These are phyloP conservation scores for Philhelius pedissequus DNA, from an alignment of 2,888 invertebrate species.

Conservation along the genomic window DNA sequence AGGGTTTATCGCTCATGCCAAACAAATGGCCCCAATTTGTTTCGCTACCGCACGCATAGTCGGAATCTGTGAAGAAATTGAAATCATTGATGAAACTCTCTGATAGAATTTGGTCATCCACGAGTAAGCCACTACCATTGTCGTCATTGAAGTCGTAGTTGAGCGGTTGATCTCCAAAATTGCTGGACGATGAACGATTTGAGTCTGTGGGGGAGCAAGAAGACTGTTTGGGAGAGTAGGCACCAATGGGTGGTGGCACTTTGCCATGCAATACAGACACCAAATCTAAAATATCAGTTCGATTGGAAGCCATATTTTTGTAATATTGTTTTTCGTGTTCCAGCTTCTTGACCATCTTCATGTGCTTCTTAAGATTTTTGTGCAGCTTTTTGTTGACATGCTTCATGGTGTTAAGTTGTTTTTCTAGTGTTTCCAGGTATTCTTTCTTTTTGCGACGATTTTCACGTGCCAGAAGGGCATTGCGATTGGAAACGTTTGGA, in stretches of 20 bases:
- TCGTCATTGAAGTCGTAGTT: slow-evolving; percentile 64
- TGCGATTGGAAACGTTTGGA: slow-evolving; percentile 78
- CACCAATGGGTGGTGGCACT: background rate
- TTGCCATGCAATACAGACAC: slow-evolving; percentile 78
- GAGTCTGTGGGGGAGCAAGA: slow-evolving; percentile 67
- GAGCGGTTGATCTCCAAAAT: slow-evolving; percentile 46
- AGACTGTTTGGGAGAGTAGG: slow-evolving; percentile 14
- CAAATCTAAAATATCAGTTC: slow-evolving; percentile 80
- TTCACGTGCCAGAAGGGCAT: slow-evolving; percentile 83
- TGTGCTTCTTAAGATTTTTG: slow-evolving; percentile 79
- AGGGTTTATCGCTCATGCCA: slow-evolving; percentile 11
- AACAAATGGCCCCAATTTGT: slow-evolving; percentile 53
- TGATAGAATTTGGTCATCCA: slow-evolving; percentile 62
- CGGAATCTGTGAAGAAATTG: slow-evolving; percentile 66
- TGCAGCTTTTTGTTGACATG: slow-evolving; percentile 79
- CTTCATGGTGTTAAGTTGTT: slow-evolving; percentile 78
- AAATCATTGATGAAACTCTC: slow-evolving; percentile 58
- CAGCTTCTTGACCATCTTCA: slow-evolving; percentile 79
- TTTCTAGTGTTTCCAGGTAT: slow-evolving; percentile 81
- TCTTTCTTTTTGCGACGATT: slow-evolving; percentile 83
- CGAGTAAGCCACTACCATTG: slow-evolving; percentile 67
- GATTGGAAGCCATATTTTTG: slow-evolving; percentile 81
- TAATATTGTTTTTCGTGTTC: slow-evolving; percentile 81
- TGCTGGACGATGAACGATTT: slow-evolving; percentile 49
- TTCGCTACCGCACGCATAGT: slow-evolving; percentile 35